Base-by-base conservation (phyloP, 2,888 invertebrate genomes). In the Drosophila falleni region DNA sequence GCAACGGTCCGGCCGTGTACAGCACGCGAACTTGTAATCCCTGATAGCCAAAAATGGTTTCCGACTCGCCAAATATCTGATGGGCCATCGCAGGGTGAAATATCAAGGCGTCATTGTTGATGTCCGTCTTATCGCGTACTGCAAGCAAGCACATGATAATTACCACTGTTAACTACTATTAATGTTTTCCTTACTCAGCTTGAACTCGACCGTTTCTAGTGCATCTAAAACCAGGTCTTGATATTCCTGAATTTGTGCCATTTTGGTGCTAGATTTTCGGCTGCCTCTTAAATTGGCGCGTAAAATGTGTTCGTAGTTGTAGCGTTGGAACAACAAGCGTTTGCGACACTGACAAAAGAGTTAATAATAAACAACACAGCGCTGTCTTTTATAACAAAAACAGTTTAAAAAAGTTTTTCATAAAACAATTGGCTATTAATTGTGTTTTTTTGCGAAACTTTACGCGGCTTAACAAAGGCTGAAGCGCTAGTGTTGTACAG, bases 11-110 rank as follows among this genome's bases (percentile, higher is more conserved):
- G 59, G 98, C 97, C 69, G 96, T 95, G 91, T 97, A 98, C 90
- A 95, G 96, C 3, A 98, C 93, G 73, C 95, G 94, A 3, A 98
- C 95, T 67, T 94, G 94, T 37, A 99, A 93, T 88, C 97, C 96
- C 89, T 96, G 95, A 91, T 98, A 99, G 3, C 99, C 99, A 93
- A 98, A 98, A 91, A 99, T 98, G 71, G 95, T 96, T 93, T 99
- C 99, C 87, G 95, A 95, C 80, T 97, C 96, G 5, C 97, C 98
- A 92, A 98, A 98, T 64, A 98, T 95, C 93, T 98, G 98, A 93
- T 98, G 97, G 56, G 97, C 96, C 96, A 98, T 97, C 62, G 96
- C 95, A 0, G 98, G 97, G 39, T 94, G 93, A 90, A 98, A 98
- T 37, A 93, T 93, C 9, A 93, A 92, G 1, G 93, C 93, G 35